phyloP scores from a whole-genome alignment of 1,140 invertebrate genomes.

The Doryteuthis pealeii region DNA sequence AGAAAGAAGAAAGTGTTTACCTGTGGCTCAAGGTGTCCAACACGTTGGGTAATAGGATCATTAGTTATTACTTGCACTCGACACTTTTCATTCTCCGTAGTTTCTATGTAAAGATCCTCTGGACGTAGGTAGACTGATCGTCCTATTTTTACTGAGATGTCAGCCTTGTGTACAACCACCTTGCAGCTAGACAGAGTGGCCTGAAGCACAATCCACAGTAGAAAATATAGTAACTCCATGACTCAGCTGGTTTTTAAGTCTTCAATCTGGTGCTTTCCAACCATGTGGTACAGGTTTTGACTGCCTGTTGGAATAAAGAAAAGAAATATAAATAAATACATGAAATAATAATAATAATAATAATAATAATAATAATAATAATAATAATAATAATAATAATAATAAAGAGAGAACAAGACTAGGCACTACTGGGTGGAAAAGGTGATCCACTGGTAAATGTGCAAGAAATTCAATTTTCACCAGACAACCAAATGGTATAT shows the following conservation, averaged over 20 bases:
- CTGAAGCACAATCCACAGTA: conserved; percentile 3
- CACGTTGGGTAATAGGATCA: conserved; percentile 53
- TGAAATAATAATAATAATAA: neutral
- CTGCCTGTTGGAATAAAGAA: no score
- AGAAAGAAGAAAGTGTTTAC: no score
- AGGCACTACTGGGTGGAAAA: no score
- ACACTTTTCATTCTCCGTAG: conserved; percentile 37
- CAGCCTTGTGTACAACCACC: conserved; percentile 35
- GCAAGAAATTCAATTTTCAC: no score
- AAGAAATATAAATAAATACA: neutral
- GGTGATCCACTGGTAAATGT: no score
- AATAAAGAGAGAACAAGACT: no score
- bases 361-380: neutral
- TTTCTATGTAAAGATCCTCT: conserved; percentile 42
- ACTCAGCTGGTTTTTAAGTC: neutral
- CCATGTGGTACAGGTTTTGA: neutral
- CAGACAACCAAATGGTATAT: no score
- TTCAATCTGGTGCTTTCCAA: neutral
- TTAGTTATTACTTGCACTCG: conserved; percentile 47
- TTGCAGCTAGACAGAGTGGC: conserved; percentile 13
- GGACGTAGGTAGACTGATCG: conserved; percentile 44
- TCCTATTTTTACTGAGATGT: conserved; percentile 48
- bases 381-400: no score
- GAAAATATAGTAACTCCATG: conserved; percentile 16
- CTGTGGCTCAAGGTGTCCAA: conserved; percentile 47